Evolutionary conservation across 2,888 invertebrate genomes (phyloP), one percentile per base, ranked within the genome.

Genomic region (Pelosia muscerda): DNA sequence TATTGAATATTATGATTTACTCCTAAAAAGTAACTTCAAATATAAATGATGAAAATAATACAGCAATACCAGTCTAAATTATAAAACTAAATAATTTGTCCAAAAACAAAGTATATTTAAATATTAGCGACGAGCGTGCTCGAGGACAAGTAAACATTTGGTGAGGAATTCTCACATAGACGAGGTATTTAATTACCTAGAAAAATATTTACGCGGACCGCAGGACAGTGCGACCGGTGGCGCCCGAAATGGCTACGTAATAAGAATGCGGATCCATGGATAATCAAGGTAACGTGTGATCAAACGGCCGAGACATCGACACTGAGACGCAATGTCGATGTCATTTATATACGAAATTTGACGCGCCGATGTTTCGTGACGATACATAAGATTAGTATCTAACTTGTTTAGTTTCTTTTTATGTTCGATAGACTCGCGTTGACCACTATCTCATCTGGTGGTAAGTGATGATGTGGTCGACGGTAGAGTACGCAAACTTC

Each of bases 221-320:
- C 83, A 79, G 82, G 86, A 86, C 81, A 81, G 83, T 86, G 81
- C 76, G 86, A 84, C 84, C 86, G 82, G 84, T 88, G 92, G 92
- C 92, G 92, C 89, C 90, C 88, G 88, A 86, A 85, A 86, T 86
- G 84, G 83, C 86, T 86, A 90, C 88, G 87, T 88, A 88, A 85
- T 88, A 92, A 92, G 94, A 95, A 95, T 95, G 94, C 94, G 94
- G 94, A 95, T 94, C 92, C 88, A 83, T 83, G 87, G 86, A 88
- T 91, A 91, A 94, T 92, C 93, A 93, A 94, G 92, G 92, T 93
- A 91, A 92, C 86, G 81, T 86, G 83, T 86, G 87, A 88, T 85
- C 87, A 87, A 82, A 79, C 85, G 84, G 79, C 82, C 83, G 84
- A 86, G 85, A 84, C 85, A 82, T 74, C 75, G 78, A 78, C 79